phyloP scores from a whole-genome alignment of 2,888 invertebrate genomes.

The Platycheirus rosarum region DNA sequence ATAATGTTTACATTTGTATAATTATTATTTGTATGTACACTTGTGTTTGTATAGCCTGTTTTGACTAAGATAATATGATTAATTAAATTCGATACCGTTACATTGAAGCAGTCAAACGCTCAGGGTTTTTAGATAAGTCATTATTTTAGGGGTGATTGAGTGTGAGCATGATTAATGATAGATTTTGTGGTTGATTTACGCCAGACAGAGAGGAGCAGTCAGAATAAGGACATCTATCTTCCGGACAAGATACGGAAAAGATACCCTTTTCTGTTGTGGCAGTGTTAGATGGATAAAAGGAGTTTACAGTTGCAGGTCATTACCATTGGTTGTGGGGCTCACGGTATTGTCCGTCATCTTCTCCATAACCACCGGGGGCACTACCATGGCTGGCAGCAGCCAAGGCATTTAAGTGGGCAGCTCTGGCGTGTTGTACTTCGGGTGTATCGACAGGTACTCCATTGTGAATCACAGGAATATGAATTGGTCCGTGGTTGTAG shows the following conservation, averaged over 20 bases:
- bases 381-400: constrained; percentile 80
- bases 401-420: constrained; percentile 81
- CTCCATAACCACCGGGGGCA: constrained; percentile 76
- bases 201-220: constrained; percentile 19
- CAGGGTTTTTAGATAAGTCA: constrained; percentile 19
- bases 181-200: neutral
- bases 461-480: constrained; percentile 83
- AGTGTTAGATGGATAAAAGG: constrained; percentile 44
- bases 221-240: constrained; percentile 11
- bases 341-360: constrained; percentile 80
- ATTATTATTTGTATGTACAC: constrained; percentile 66
- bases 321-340: constrained; percentile 77
- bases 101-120: constrained; percentile 38
- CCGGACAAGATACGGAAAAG: too few species aligned
- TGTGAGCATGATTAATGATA: constrained; percentile 6
- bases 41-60: constrained; percentile 53
- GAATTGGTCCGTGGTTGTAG: constrained; percentile 81
- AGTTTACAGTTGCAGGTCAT: constrained; percentile 22
- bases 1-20: constrained; percentile 54
- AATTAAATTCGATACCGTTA: constrained; percentile 58
- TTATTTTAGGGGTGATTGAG: constrained; percentile 15
- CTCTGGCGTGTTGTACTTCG: constrained; percentile 83
- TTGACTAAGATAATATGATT: constrained; percentile 53
- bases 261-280: constrained; percentile 52
- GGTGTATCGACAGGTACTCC: constrained; percentile 84